Evolutionary conservation across 1,140 invertebrate genomes (phyloP), one percentile per base, ranked within the genome.

Genomic region (Panagrolaimus sp.): DNA sequence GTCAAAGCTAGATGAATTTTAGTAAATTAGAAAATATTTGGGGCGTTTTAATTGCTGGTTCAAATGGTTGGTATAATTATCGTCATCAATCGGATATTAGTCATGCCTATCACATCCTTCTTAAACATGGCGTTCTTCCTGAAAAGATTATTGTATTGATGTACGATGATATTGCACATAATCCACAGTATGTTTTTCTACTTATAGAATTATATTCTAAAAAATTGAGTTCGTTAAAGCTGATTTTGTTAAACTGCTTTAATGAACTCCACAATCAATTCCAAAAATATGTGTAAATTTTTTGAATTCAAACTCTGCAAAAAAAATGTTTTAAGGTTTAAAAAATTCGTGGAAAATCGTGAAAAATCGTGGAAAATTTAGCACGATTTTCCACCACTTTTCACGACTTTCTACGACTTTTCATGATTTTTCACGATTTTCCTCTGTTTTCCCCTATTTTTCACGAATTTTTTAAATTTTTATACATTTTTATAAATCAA

Each of bases 121-220:
- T 82, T 23, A 78, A 74, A 27, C 84, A 88, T 83, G 88, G 87
- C 53, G 84, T 88, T 68, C 86, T 86, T 13, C 84, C 84, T 66
- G 86, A 87, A 69, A 83, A 85, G 47, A 89, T 88, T 69, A 84
- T 89, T 68, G 85, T 86, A 13, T 87, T 89, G 86, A 88, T 88
- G 87, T 88, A 86, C 78, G 88, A 89, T 83, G 88, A 89, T 74
- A 86, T 89, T 69, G 88, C 88, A 5, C 48, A 87, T 70, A 86
- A 85, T 78, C 23, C 53, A 62, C 77, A 84, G 87, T 88, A 84
- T 85, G 85, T 81, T 23, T n/a, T n/a, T n/a, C n/a, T n/a, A n/a
- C n/a, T n/a, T n/a, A n/a, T n/a, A n/a, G 8, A 23, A 14, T 64
- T 9, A 57, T 25, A 1, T 20, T 25, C 13, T 57, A 9, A 13